Evolutionary conservation across 1,140 invertebrate genomes (phyloP), one percentile per base, ranked within the genome.

Genomic region (Drosophila sechellia): DNA sequence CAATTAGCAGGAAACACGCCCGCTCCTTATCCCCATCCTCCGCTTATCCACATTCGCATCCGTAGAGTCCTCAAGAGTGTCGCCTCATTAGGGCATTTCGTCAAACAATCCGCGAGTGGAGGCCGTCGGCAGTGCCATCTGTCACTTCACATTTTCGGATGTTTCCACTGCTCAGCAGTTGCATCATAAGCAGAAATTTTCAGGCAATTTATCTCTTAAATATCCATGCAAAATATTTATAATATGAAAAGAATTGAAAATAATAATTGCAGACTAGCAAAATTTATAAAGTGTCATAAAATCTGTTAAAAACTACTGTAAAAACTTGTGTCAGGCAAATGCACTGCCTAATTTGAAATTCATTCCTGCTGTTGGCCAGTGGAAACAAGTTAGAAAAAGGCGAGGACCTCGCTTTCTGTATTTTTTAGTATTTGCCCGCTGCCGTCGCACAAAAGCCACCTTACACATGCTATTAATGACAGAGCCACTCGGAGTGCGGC

Each of bases 391-490:
- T 69, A 4, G 10, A 39, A 54, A 66, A 50, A 48, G 27, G 27
- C 15, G 45, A 37, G 12, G 25, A 5, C 37, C 42, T 35, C 27
- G 64, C 27, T 46, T 43, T 43, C 15, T 27, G 45, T 50, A 31
- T 50, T 42, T 65, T 46, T 60, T 61, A 45, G 60, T 70, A 69
- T 70, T 70, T 70, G 35, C 64, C 20, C 42, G 46, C 17, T 35
- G 35, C 48, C 65, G 48, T 66, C 61, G 27, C 43, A 70, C 50
- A 70, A 70, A 70, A 70, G 66, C 64, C 66, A 70, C 66, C 66
- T 70, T 70, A 48, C 27, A 69, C 66, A 70, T 70, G 66, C 50
- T 70, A 70, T 70, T 70, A 70, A 70, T 70, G 66, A 54, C 43
- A 69, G 50, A 15, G 17, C 48, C 53, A 53, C 60, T 60, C 27